Percentiles rank a stretch among this genome's conserved stretches.
Conservation (phyloP, 2,888 invertebrate genomes). For the Ophioninae sp. region DNA sequence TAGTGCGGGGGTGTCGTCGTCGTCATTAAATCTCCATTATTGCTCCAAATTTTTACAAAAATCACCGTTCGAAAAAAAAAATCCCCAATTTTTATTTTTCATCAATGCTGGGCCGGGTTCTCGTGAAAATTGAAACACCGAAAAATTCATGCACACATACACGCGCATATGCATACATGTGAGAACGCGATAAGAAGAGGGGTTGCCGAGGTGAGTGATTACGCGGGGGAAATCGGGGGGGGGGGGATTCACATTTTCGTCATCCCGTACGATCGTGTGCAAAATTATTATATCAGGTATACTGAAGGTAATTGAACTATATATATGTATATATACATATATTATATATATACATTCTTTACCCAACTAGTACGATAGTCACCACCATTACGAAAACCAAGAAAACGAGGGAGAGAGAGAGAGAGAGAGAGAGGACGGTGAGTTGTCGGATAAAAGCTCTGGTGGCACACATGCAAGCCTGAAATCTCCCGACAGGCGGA, state of each 20-base stretch:
- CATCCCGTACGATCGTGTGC: slow-evolving; percentile 41
- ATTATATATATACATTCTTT: slow-evolving; percentile 19
- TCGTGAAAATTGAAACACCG: slow-evolving; percentile 35
- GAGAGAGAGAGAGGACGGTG: slow-evolving; percentile 42
- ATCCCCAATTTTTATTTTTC: slow-evolving; percentile 30
- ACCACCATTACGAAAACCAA: slow-evolving; percentile 49
- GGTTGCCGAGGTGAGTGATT: slow-evolving; percentile 56
- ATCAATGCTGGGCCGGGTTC: slow-evolving; percentile 42
- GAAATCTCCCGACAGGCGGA: slow-evolving; percentile 10
- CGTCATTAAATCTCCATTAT: slow-evolving; percentile 36
- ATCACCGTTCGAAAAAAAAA: background rate
- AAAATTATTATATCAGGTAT: slow-evolving; percentile 34
- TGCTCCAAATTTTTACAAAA: slow-evolving; percentile 3
- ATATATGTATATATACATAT: slow-evolving; percentile 12
- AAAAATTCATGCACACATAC: slow-evolving; percentile 29
- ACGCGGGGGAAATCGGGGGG: slow-evolving; percentile 11
- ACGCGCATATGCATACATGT: slow-evolving; percentile 19
- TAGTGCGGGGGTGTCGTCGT: slow-evolving; percentile 49
- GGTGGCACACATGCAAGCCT: slow-evolving; percentile 8
- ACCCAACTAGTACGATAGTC: slow-evolving; percentile 47
- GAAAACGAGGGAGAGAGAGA: slow-evolving; percentile 50
- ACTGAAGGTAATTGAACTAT: slow-evolving; percentile 40
- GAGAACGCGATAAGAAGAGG: slow-evolving; percentile 54
- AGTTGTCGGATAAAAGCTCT: slow-evolving; percentile 30
- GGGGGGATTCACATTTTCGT: slow-evolving; percentile 52